phyloP scores from a whole-genome alignment of 2,888 invertebrate genomes.

The Athalia cordata region DNA sequence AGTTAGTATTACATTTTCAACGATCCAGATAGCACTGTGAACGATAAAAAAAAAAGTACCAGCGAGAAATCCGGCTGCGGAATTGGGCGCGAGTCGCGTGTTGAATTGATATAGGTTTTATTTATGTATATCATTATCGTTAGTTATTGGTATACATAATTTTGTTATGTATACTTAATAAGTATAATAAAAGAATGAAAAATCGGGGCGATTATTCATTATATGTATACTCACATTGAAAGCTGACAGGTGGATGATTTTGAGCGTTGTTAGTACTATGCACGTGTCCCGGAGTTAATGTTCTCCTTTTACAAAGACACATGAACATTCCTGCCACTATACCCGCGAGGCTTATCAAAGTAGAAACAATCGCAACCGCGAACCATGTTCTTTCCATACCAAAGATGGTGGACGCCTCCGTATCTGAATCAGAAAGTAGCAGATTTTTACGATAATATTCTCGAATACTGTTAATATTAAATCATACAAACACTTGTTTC shows the following conservation, averaged over 20 bases:
- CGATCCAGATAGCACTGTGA: too few species aligned
- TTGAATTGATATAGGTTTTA: too few species aligned
- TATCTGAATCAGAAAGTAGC: slow-evolving; percentile 71
- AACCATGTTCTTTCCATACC: slow-evolving; percentile 87
- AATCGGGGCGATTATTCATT: not conserved
- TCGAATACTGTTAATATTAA: too few species aligned
- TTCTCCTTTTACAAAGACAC: slow-evolving; percentile 85
- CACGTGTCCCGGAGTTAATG: slow-evolving; percentile 71
- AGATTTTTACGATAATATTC: too few species aligned
- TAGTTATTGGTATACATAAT: not conserved
- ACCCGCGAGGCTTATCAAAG: slow-evolving; percentile 81
- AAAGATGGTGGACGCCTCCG: slow-evolving; percentile 79
- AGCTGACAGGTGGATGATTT: slow-evolving; percentile 70
- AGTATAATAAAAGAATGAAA: not conserved
- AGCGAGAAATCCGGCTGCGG: too few species aligned
- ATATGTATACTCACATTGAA: slow-evolving; percentile 68
- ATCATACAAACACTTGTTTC: too few species aligned
- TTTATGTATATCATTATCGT: not conserved
- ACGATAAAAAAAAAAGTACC: too few species aligned
- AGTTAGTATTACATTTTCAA: too few species aligned
- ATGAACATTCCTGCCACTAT: slow-evolving; percentile 82
- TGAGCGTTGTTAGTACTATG: slow-evolving; percentile 71
- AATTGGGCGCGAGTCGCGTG: too few species aligned
- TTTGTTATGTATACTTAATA: not conserved
- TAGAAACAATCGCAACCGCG: slow-evolving; percentile 82